These are phyloP conservation scores for Aethes cnicana DNA, from an alignment of 2,888 invertebrate genomes.

Conservation along the genomic window DNA sequence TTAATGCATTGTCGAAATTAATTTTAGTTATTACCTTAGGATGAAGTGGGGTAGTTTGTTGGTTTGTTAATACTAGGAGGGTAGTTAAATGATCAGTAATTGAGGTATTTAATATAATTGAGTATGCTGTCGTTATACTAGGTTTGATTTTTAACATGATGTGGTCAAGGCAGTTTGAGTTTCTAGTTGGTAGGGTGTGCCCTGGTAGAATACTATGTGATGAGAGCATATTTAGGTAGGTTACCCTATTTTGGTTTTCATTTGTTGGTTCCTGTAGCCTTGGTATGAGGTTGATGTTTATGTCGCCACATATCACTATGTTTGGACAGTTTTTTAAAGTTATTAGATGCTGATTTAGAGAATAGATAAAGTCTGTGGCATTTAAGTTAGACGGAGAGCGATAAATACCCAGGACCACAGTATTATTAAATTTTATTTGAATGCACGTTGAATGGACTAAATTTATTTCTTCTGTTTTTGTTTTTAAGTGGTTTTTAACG, in stretches of 20 bases:
- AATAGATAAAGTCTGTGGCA: constrained; percentile 4
- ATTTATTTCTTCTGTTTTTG: background rate
- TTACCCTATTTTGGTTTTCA: constrained; percentile 10
- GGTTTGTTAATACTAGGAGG: background rate
- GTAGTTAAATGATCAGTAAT: background rate
- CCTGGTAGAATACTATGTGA: constrained; percentile 13
- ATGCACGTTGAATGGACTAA: background rate
- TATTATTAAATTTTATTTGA: background rate
- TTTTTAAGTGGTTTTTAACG: background rate
- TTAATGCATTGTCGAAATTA: no score
- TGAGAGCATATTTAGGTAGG: constrained; percentile 22
- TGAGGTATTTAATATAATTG: background rate
- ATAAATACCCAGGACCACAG: constrained; percentile 3
- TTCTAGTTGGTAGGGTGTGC: constrained; percentile 6
- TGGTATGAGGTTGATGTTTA: constrained; percentile 16
- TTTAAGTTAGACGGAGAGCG: constrained; percentile 14
- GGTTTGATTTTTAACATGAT: constrained; percentile 9
- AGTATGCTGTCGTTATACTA: background rate
- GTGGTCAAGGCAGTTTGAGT: constrained; percentile 12
- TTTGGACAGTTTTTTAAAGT: no score
- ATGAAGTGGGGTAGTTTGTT: background rate
- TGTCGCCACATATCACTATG: constrained; percentile 27
- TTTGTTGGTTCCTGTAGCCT: no score
- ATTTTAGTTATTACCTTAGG: background rate
- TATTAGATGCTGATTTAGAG: background rate